A percentile compares a stretch with the other conserved stretches of the same genome.
These are phyloP conservation scores for Adoxophyes honmai DNA, from an alignment of 1,140 invertebrate genomes.

Conservation along the genomic window DNA sequence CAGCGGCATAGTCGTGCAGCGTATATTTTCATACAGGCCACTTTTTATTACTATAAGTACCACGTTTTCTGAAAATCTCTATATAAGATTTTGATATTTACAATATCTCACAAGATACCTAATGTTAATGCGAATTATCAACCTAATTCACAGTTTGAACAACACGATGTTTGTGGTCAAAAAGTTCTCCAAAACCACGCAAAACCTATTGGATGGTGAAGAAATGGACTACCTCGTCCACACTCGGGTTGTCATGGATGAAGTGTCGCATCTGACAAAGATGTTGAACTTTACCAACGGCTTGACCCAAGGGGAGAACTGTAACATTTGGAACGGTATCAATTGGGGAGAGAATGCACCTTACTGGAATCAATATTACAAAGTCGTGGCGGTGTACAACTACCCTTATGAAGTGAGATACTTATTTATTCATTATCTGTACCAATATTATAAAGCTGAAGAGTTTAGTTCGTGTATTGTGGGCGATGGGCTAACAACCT, in stretches of 20 bases:
- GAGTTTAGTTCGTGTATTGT: too few species aligned
- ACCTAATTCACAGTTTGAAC: conserved; percentile 47
- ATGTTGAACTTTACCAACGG: conserved; percentile 49
- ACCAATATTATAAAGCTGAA: too few species aligned
- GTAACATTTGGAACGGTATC: conserved; percentile 50
- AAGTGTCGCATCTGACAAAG: conserved; percentile 52
- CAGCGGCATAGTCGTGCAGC: too few species aligned
- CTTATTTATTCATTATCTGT: too few species aligned
- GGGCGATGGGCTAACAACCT: too few species aligned
- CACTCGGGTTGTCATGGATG: conserved; percentile 49
- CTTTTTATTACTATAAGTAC: too few species aligned
- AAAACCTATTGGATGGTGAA: conserved; percentile 48
- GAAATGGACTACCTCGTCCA: conserved; percentile 41
- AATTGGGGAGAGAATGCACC: conserved; percentile 69
- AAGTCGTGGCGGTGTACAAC: conserved; percentile 52
- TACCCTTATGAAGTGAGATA: conserved; percentile 64
- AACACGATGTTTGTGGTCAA: conserved; percentile 56
- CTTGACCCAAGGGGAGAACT: conserved; percentile 18
- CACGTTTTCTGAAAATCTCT: too few species aligned
- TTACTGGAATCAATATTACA: conserved; percentile 71
- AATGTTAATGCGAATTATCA: too few species aligned
- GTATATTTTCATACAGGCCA: too few species aligned
- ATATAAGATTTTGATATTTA: too few species aligned
- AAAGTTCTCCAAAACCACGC: conserved; percentile 60
- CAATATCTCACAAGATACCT: too few species aligned